phyloP scores from a whole-genome alignment of 2,113 vertebrate genomes.

The Heptranchias perlo region DNA sequence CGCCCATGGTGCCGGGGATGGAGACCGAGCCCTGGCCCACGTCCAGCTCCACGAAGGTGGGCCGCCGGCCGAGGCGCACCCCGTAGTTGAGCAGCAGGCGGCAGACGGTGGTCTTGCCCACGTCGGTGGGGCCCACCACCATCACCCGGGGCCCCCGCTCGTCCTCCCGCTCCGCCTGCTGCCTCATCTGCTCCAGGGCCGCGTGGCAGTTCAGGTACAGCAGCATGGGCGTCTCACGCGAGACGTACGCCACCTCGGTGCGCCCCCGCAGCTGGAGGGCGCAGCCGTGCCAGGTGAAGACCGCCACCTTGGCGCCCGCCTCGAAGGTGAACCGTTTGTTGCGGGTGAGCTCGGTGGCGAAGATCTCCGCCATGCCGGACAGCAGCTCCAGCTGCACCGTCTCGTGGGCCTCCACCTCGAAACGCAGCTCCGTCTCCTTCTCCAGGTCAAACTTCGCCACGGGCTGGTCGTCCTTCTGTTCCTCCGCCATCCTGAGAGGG shows the following conservation, averaged over 20 bases:
- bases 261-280: slow-evolving; percentile 82
- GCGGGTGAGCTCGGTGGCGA: slow-evolving; percentile 88
- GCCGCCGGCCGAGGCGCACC: slow-evolving; percentile 88
- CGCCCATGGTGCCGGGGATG: slow-evolving; percentile 88
- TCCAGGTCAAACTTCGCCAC: slow-evolving; percentile 83
- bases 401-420: slow-evolving; percentile 87
- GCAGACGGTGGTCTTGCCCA: slow-evolving; percentile 89
- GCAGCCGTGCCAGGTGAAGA: slow-evolving; percentile 97
- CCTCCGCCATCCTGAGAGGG: slow-evolving; percentile 53
- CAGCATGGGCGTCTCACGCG: slow-evolving; percentile 94
- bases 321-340: slow-evolving; percentile 95
- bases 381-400: slow-evolving; percentile 83
- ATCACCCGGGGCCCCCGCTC: slow-evolving; percentile 90
- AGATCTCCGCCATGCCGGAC: slow-evolving; percentile 85
- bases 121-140: slow-evolving; percentile 90
- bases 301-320: slow-evolving; percentile 85
- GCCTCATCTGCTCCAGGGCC: slow-evolving; percentile 93
- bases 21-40: slow-evolving; percentile 94
- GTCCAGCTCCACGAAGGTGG: slow-evolving; percentile 91
- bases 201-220: slow-evolving; percentile 94
- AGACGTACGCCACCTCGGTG: slow-evolving; percentile 88
- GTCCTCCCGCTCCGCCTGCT: slow-evolving; percentile 85
- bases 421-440: slow-evolving; percentile 90
- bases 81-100: slow-evolving; percentile 84
- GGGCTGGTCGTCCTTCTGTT: slow-evolving; percentile 64